Evolutionary conservation across 2,797 vertebrate species (phyloP), one percentile per base, ranked within the genome.

Genomic region (Lacerta bilineata): DNA sequence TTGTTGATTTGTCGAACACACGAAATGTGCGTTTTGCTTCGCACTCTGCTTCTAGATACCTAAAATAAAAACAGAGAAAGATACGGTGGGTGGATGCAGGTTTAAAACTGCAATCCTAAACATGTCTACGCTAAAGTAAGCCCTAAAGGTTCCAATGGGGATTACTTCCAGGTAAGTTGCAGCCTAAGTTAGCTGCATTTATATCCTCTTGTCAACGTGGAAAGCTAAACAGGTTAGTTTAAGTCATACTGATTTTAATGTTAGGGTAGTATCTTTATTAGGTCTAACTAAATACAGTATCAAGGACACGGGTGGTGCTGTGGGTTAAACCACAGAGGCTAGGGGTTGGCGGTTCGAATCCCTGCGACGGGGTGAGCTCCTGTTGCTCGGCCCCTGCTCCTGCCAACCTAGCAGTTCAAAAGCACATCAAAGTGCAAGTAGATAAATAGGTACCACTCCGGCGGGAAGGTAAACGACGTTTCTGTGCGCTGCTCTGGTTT

Each of bases 31-130:
- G 95, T 89, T 98, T 98, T 27, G 97, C 97, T 94, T 98, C 97
- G 98, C 98, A 99, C 77, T 99, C 99, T 6, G 97, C 97, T 95
- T 99, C 98, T 93, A 99, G 96, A 96, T 99, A 99, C 88, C 99
- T 99, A 95, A 82, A 91, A 92, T 86, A 90, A 77, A 90, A 95
- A 66, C 79, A 1, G 86, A 93, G 68, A 3, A 90, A 7, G 72
- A 68, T 79, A 85, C 72, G 23, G 55, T 55, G 59, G 13, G 59
- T 64, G 55, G n/a, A 33, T 75, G 39, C 39, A 46, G n/a, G 72
- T 2, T 2, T 66, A 79, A 55, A 8, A 20, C 7, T 74, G 15
- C 36, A 74, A 74, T 39, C 72, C 36, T 74, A 18, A 7, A 39
- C 33, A 39, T 74, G 36, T 39, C 72, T 74, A 39, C 15, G 15